Conservation (phyloP, 2,113 vertebrate species). For the Crocuta crocuta region DNA sequence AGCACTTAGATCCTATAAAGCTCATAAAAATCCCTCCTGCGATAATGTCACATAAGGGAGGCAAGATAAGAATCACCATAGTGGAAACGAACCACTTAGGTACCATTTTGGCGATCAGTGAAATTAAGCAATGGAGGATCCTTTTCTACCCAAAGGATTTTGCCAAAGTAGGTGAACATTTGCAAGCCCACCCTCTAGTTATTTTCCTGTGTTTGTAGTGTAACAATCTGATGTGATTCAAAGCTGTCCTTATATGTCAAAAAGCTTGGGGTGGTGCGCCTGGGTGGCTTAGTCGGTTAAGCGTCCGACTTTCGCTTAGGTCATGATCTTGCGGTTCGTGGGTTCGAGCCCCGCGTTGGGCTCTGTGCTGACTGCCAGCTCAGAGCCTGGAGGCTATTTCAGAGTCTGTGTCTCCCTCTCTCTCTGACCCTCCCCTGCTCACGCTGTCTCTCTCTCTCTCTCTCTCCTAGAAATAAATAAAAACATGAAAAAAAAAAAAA, state of each 20-base stretch:
- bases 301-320: too few relatives aligned
- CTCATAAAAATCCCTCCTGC: not conserved
- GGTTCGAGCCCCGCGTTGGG: too few relatives aligned
- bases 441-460: too few relatives aligned
- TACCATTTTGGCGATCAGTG: not conserved
- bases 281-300: too few relatives aligned
- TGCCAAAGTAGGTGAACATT: not conserved
- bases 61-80: accelerated
- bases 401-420: too few relatives aligned
- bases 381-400: too few relatives aligned
- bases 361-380: too few relatives aligned
- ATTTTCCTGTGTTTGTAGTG: not conserved
- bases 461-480: too few relatives aligned
- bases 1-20: conserved; percentile 54
- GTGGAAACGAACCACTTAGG: not conserved
- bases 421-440: too few relatives aligned
- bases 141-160: not conserved
- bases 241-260: not conserved
- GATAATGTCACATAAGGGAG: conserved; percentile 14
- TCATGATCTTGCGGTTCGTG: too few relatives aligned
- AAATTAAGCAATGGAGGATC: not conserved
- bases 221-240: not conserved
- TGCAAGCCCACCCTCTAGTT: not conserved
- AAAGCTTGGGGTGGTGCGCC: not conserved
- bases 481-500: not conserved